Base-by-base conservation (phyloP, 2,888 invertebrate species). In the Silvanus unidentatus region DNA sequence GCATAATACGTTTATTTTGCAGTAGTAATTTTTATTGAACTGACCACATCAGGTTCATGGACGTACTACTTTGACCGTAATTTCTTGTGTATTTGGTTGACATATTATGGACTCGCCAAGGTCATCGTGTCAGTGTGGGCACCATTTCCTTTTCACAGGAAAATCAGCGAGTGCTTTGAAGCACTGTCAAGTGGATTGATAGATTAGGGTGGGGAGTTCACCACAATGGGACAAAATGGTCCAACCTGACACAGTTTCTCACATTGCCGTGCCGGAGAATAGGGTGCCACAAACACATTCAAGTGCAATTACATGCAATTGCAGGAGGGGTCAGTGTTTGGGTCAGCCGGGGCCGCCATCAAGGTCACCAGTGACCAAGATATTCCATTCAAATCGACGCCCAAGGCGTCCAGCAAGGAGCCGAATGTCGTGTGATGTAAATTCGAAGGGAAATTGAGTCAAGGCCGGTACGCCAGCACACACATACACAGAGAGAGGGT, bases 321-420 rank as follows among this genome's bases (percentile, higher is more conserved):
- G 65, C 65, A 63, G 60, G 64, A 61, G 66, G 65, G 67, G 67
- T 68, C 67, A 67, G 64, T 68, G 66, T 64, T 65, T 68, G 68
- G 68, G 68, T 68, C 67, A 68, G 65, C 56, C 55, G 64, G 65
- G 68, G 65, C 64, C 66, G 66, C 59, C 62, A 57, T 56, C 65
- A 66, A 66, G 65, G 65, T 63, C 63, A 63, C 59, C 57, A 58
- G 55, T 64, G 64, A 64, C 63, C 60, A 60, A 57, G 52, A 57
- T 55, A 53, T 54, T 47, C 15, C 37, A 37, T 37, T 37, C 37
- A 37, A n/a, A 13, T 15, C 16, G 14, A 37, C 37, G 32, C n/a
- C n/a, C n/a, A n/a, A n/a, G n/a, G n/a, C n/a, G n/a, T n/a, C 28
- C 28, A 28, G 28, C 10, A 28, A 28, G 28, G n/a, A n/a, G n/a